Conservation (phyloP, 2,797 vertebrate species). For the Coccyzus lansbergi region DNA sequence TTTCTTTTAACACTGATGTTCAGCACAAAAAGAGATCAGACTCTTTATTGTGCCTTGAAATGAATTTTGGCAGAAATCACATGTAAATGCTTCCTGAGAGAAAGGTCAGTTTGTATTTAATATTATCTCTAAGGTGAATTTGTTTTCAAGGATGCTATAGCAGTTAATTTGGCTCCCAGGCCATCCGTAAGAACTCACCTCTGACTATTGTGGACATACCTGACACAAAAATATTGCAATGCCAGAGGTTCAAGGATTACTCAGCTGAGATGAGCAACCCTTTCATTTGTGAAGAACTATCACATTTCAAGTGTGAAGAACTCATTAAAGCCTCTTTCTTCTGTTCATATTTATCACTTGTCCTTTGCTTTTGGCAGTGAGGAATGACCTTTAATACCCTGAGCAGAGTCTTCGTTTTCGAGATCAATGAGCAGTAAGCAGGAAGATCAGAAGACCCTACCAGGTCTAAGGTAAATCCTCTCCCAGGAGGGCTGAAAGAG, state of each 20-base stretch:
- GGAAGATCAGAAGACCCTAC: background rate
- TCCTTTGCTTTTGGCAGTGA: background rate
- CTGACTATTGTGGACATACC: background rate
- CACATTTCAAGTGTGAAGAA: background rate
- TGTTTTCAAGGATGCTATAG: background rate
- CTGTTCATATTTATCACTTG: background rate
- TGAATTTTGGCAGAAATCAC: background rate
- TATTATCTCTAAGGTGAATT: background rate
- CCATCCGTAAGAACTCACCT: background rate
- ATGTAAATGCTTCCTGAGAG: background rate
- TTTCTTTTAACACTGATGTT: background rate
- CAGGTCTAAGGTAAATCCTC: background rate
- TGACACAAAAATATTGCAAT: background rate
- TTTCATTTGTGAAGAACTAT: background rate
- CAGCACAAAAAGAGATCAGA: background rate
- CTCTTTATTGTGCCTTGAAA: background rate
- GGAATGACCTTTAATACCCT: background rate
- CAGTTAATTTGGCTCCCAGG: background rate
- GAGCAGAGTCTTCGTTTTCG: background rate
- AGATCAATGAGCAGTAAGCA: background rate
- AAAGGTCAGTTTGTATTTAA: background rate
- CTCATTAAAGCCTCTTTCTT: background rate
- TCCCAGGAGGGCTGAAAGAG: background rate
- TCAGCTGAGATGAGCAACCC: background rate
- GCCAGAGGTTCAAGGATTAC: background rate